Evolutionary conservation across 23 tunicate species (phyloP).

Genomic region (Halocynthia roretzi): DNA sequence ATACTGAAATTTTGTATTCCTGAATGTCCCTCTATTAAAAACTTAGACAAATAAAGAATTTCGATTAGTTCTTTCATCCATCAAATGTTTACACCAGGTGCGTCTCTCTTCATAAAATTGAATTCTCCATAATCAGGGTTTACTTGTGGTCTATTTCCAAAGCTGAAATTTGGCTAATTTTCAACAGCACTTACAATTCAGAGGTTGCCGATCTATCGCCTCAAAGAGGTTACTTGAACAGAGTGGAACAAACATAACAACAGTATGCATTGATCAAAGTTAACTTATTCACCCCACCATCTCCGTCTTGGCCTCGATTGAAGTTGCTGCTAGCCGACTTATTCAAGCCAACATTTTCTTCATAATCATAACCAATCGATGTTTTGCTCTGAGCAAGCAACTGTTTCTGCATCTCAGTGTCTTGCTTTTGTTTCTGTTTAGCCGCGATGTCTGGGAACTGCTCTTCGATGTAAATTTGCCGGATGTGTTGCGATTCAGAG

Average conservation of each 20-base stretch:
- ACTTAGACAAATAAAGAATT: too few relatives aligned
- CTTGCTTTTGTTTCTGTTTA: conserved; percentile 47
- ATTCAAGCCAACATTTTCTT: conserved; percentile 17
- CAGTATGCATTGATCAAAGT: neutral
- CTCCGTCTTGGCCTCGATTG: conserved; percentile 23
- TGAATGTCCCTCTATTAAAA: too few relatives aligned
- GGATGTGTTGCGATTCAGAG: conserved; percentile 57
- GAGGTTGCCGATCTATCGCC: too few relatives aligned
- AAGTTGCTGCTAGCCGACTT: conserved; percentile 2
- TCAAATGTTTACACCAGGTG: too few relatives aligned
- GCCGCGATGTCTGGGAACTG: conserved; percentile 45
- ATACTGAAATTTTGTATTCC: too few relatives aligned
- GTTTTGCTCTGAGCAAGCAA: conserved; percentile 60
- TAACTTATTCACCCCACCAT: conserved; percentile 29
- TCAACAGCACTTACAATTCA: too few relatives aligned
- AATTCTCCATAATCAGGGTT: too few relatives aligned
- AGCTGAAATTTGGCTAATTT: too few relatives aligned
- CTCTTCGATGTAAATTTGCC: conserved; percentile 61
- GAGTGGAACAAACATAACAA: neutral
- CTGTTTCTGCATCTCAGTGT: conserved; percentile 66
- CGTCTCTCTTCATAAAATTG: too few relatives aligned
- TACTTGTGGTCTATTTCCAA: too few relatives aligned
- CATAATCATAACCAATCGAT: conserved; percentile 73
- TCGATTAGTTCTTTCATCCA: too few relatives aligned
- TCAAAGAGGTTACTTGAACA: too few relatives aligned